phyloP scores from a whole-genome alignment of 1,140 invertebrate species.

The Andrena cerasifolii region DNA sequence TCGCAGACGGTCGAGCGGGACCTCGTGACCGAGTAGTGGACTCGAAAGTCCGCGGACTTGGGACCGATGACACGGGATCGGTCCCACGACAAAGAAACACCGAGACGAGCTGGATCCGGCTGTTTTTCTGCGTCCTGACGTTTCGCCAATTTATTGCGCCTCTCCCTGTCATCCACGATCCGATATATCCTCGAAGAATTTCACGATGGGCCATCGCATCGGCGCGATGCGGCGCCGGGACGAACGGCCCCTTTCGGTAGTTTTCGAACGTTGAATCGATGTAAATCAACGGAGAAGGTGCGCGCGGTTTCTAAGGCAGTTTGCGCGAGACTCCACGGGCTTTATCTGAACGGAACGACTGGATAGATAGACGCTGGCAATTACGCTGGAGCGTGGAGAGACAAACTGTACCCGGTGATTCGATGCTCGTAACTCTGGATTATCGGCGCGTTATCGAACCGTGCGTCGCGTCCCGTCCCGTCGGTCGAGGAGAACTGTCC shows the following conservation, averaged over 20 bases:
- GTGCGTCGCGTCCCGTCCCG: no score
- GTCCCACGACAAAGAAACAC: constrained; percentile 66
- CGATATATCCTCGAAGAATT: constrained; percentile 58
- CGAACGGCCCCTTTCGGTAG: background rate
- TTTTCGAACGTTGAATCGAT: background rate
- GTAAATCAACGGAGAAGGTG: background rate
- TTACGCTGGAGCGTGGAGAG: background rate
- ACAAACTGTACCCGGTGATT: background rate
- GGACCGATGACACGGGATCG: constrained; percentile 63
- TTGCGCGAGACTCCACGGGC: background rate
- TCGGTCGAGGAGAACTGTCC: background rate
- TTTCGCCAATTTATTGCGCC: constrained; percentile 66
- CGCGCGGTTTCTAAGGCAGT: background rate
- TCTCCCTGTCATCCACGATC: constrained; percentile 56
- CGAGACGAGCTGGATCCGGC: constrained; percentile 53
- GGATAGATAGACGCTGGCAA: background rate
- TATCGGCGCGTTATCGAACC: constrained; percentile 21
- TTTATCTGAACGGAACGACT: background rate
- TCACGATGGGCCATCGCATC: constrained; percentile 38
- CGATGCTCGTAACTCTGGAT: constrained; percentile 1
- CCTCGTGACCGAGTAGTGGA: constrained; percentile 57
- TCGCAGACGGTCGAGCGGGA: constrained; percentile 55
- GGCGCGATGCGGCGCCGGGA: constrained; percentile 4
- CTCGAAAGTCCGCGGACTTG: constrained; percentile 53
- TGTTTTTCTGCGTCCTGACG: constrained; percentile 64